Base-by-base conservation (phyloP, 2,888 invertebrate genomes). In the Drosophila meridionalis region DNA sequence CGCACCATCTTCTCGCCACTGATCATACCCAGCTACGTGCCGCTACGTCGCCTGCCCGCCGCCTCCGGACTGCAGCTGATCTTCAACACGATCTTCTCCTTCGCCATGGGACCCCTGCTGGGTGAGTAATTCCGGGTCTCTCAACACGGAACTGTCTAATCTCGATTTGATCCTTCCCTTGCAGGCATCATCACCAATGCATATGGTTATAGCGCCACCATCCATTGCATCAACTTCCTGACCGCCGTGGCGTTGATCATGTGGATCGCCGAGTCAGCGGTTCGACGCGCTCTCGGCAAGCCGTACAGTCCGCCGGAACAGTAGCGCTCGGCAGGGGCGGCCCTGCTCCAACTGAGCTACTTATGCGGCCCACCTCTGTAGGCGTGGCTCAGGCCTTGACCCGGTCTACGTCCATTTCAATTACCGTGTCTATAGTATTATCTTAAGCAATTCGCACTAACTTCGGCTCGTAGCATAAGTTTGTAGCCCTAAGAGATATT, bases 1-100 rank as follows among this genome's bases (percentile, higher is more conserved):
- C 93, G 96, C 63, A 96, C 96, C 11, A 95, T 96, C n/a, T 96
- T 96, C 87, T 95, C 96, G 94, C 95, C 96, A 0, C 91, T 96
- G 12, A 96, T 96, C 9, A 95, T 96, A 78, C 96, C 96, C 4
- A 95, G 95, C 6, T 95, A 96, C 88, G 96, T 96, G 26, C 95
- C 96, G 0, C 89, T 96, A 12, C 95, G 95, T 63, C 94, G 95
- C 69, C 88, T 96, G 65, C 96, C 96, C 5, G 96, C 95, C 14
- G 96, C 96, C 2, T 94, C 95, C 2, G 96, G 96, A 0, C 93
- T 96, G 53, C 96, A 96, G 87, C 91, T 96, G 57, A 93, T 96
- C 8, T 94, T 94, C 36, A 95, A 95, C 88, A 96, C 96, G 12
- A 90, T 96, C 12, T 94, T 95, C 34, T 95, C 95, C 64, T 90